Evolutionary conservation across 2,113 vertebrate genomes (phyloP), one percentile per base, ranked within the genome.

Genomic region (Coregonus clupeaformis): DNA sequence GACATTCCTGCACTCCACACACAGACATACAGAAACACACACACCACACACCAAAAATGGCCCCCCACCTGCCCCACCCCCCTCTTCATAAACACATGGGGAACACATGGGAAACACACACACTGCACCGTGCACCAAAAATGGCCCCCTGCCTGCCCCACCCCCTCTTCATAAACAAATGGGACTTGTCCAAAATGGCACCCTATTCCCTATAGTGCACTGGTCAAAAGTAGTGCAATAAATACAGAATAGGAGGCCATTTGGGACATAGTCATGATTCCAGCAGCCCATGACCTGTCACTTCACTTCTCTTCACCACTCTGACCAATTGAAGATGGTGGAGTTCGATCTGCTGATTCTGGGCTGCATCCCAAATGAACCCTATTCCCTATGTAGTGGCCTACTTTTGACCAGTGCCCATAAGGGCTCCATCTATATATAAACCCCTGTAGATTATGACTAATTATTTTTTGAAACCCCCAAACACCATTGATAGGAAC

Each of bases 141-240:
- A 20, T 60, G 16, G 70, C n/a, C 47, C 63, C 68, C 64, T 47
- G 69, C 69, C n/a, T 64, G 45, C 77, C 84, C 79, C 76, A 78
- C 27, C 77, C 79, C 79, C 77, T 79, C 74, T 85, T 62, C 72
- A 79, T 88, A 88, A 91, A 90, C 89, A 83, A 16, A 52, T 52
- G 49, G 14, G 14, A 14, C 18, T 14, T 16, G 49, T 18, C 49
- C 16, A 13, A 49, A 49, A 49, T 49, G 47, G 47, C 14, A 14
- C 47, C 47, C 47, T 49, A 16, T 49, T 49, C 47, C 47, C 47
- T 49, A 49, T 16, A 49, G 47, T 49, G 47, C 47, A 49, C 14
- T 49, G 14, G 14, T 49, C 14, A 49, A 49, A 49, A 49, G 47
- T 49, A 49, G 11, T 49, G 14, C 14, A 49, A 12, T 49, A 49